A percentile compares a stretch with the other conserved stretches of the same genome.
Evolutionary conservation across 2,888 invertebrate species (phyloP).

Genomic region (Gymnocheta viridis): DNA sequence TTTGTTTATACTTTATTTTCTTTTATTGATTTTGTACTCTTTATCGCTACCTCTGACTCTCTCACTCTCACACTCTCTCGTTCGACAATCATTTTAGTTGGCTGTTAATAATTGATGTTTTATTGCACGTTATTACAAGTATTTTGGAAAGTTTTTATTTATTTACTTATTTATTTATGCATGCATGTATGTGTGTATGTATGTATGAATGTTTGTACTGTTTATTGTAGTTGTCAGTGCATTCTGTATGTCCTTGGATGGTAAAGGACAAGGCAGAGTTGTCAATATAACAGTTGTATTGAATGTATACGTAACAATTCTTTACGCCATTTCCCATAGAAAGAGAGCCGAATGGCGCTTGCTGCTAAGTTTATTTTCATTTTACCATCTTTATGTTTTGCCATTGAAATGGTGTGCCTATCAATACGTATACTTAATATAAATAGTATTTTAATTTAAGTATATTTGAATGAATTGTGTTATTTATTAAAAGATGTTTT

Average conservation of each 20-base stretch:
- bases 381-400: slow-evolving; percentile 23
- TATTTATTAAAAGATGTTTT: not conserved
- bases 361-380: slow-evolving; percentile 9
- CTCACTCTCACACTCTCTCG: not conserved
- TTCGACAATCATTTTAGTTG: slow-evolving; percentile 2
- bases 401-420: slow-evolving; percentile 51
- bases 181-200: slow-evolving; percentile 9
- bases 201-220: not conserved
- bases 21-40: slow-evolving; percentile 57
- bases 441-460: not conserved
- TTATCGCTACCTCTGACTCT: slow-evolving; percentile 15
- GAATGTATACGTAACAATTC: not conserved
- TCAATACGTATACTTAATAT: slow-evolving; percentile 68
- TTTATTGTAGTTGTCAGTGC: slow-evolving; percentile 32
- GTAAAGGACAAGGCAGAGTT: slow-evolving; percentile 61
- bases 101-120: slow-evolving; percentile 66
- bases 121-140: slow-evolving; percentile 60
- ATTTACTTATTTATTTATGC: not conserved
- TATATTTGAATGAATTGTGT: not conserved
- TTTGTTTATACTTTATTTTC: slow-evolving; percentile 14
- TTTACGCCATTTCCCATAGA: slow-evolving; percentile 13
- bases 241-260: slow-evolving; percentile 63
- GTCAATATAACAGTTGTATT: slow-evolving; percentile 6
- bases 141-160: slow-evolving; percentile 37
- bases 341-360: slow-evolving; percentile 38